Conservation (phyloP, 2,113 vertebrate genomes). For the Cacatua alba region DNA sequence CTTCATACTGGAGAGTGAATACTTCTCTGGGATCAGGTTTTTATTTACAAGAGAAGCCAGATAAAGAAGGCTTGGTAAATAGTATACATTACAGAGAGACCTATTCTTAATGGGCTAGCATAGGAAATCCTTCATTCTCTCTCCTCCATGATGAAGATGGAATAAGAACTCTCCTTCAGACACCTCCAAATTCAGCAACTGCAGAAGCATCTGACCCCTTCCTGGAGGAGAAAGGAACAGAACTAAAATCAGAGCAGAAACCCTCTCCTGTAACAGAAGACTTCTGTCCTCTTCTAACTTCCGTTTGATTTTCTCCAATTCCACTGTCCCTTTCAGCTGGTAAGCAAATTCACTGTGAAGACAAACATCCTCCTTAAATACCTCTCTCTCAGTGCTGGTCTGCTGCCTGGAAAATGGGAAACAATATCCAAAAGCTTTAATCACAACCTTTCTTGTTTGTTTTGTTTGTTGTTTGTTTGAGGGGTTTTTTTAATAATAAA, state of each 20-base stretch:
- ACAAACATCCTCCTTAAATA: constrained; percentile 83
- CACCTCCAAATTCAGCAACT: neutral
- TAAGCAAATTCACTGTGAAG: constrained; percentile 78
- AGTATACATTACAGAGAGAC: neutral
- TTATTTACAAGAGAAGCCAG: neutral
- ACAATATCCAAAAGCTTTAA: neutral
- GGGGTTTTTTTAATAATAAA: neutral
- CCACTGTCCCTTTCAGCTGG: constrained; percentile 77
- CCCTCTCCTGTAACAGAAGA: constrained; percentile 79
- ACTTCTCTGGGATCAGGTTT: neutral
- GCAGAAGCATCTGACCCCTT: neutral
- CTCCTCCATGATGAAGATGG: neutral
- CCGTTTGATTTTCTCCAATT: constrained; percentile 69
- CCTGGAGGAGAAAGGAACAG: neutral
- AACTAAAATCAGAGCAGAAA: constrained; percentile 48
- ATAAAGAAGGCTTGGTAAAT: neutral
- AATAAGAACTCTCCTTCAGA: neutral
- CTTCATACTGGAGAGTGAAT: neutral
- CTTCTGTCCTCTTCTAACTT: constrained; percentile 73
- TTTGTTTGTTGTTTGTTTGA: neutral
- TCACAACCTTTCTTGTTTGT: neutral
- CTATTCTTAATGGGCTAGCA: neutral
- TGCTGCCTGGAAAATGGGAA: constrained; percentile 75
- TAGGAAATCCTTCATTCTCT: neutral
- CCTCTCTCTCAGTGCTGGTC: constrained; percentile 76